Conservation (phyloP, 2,888 invertebrate genomes). For the Hedychridium roseum region DNA sequence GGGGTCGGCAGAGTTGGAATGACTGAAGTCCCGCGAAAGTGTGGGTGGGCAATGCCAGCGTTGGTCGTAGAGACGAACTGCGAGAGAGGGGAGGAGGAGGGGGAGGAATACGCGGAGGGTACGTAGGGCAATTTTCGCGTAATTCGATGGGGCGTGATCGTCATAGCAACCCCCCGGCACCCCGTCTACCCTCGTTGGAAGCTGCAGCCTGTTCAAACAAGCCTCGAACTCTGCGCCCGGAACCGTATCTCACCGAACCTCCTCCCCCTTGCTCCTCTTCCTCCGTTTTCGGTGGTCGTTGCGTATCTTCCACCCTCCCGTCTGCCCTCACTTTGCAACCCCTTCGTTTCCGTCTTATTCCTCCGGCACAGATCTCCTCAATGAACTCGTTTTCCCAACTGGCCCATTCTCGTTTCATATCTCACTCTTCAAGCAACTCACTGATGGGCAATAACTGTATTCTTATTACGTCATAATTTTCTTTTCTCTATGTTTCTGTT, state of each 20-base stretch:
- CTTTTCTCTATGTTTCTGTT: too few relatives aligned
- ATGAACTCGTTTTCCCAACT: too few relatives aligned
- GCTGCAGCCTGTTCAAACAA: constrained; percentile 62
- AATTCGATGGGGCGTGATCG: constrained; percentile 63
- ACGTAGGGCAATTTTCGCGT: constrained; percentile 61
- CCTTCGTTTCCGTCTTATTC: neutral
- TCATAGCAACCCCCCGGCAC: constrained; percentile 60
- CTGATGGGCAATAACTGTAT: too few relatives aligned
- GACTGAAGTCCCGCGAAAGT: constrained; percentile 45
- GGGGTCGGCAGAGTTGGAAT: constrained; percentile 29
- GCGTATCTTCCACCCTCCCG: too few relatives aligned
- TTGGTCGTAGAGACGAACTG: constrained; percentile 6
- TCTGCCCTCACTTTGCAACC: too few relatives aligned
- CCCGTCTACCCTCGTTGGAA: constrained; percentile 49
- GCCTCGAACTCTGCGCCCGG: constrained; percentile 48
- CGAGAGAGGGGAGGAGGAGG: constrained; percentile 11
- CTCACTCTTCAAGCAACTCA: too few relatives aligned
- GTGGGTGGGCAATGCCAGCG: too few relatives aligned
- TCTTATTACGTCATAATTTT: too few relatives aligned
- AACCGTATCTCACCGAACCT: constrained; percentile 25
- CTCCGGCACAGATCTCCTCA: too few relatives aligned
- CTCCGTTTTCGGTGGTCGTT: too few relatives aligned
- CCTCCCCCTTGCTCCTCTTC: constrained; percentile 17
- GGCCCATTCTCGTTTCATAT: too few relatives aligned
- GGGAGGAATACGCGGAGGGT: constrained; percentile 34